Percentiles rank a stretch among this genome's conserved stretches.
Evolutionary conservation across 2,797 vertebrate genomes (phyloP).

Genomic region (Premnoplex brunnescens): DNA sequence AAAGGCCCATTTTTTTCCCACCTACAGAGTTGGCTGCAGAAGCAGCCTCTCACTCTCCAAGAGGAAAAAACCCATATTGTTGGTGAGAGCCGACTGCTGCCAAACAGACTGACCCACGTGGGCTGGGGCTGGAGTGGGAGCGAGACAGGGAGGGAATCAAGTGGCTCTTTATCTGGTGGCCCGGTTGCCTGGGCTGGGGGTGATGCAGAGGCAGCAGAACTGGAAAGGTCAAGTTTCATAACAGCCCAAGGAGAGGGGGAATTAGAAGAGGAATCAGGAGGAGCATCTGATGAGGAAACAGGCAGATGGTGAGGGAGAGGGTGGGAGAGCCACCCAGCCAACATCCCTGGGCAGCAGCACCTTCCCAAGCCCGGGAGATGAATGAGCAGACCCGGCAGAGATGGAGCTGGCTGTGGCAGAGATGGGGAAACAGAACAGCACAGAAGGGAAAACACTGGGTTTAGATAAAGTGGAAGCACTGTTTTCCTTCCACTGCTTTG

Average conservation of each 20-base stretch:
- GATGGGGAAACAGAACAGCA: neutral
- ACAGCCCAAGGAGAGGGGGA: neutral
- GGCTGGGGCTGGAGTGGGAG: neutral
- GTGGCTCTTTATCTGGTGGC: slow-evolving; percentile 50
- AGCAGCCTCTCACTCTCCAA: neutral
- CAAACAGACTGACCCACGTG: neutral
- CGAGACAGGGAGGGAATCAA: slow-evolving; percentile 31
- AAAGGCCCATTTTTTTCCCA: neutral
- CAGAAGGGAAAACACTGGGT: neutral
- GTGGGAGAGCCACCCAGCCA: neutral
- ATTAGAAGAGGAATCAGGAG: neutral
- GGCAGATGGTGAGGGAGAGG: neutral
- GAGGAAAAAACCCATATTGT: slow-evolving; percentile 1
- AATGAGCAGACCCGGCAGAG: neutral
- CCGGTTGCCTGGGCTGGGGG: neutral
- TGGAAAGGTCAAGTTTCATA: slow-evolving; percentile 51
- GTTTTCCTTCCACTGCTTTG: neutral
- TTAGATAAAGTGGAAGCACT: neutral
- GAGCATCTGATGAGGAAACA: neutral
- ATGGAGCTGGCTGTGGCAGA: neutral
- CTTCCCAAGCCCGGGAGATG: neutral
- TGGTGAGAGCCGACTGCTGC: neutral
- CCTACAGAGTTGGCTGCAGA: slow-evolving; percentile 42
- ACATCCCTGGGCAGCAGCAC: neutral
- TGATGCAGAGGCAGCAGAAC: slow-evolving; percentile 27